Evolutionary conservation across 2,113 vertebrate genomes (phyloP).

Genomic region (Equus quagga): DNA sequence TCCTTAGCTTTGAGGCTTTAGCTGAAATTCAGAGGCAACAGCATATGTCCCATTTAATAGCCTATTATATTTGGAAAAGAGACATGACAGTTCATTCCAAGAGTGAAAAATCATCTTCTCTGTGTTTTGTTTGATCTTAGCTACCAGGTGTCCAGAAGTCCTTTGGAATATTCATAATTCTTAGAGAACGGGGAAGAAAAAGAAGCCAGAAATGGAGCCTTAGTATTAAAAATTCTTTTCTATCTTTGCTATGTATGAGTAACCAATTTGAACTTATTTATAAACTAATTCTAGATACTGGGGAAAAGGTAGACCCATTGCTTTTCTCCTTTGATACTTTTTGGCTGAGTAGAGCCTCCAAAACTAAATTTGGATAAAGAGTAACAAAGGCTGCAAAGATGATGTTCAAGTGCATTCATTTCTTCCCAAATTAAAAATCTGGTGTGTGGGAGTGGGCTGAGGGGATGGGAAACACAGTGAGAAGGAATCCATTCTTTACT

Average conservation of each 20-base stretch:
- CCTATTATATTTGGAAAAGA: conserved; percentile 36
- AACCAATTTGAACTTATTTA: conserved; percentile 27
- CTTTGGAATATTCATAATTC: conserved; percentile 34
- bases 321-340: conserved; percentile 10
- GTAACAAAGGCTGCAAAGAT: not conserved
- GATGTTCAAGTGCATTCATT: not conserved
- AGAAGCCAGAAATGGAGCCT: not conserved
- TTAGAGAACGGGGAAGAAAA: not conserved
- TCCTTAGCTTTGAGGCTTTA: not conserved
- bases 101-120: not conserved
- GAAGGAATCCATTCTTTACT: not conserved
- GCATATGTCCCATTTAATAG: not conserved
- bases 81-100: conserved; percentile 9
- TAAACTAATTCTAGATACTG: not conserved
- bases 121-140: conserved; percentile 28
- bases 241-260: not conserved
- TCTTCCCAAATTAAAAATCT: not conserved
- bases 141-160: not conserved
- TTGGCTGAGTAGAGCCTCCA: not conserved
- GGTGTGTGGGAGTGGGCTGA: not conserved
- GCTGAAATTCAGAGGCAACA: not conserved
- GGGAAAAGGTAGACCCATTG: not conserved
- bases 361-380: conserved; percentile 13
- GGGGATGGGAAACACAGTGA: not conserved
- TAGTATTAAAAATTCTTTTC: not conserved